Evolutionary conservation across 2,797 vertebrate genomes (phyloP).

Genomic region (Phylloscopus collybita): DNA sequence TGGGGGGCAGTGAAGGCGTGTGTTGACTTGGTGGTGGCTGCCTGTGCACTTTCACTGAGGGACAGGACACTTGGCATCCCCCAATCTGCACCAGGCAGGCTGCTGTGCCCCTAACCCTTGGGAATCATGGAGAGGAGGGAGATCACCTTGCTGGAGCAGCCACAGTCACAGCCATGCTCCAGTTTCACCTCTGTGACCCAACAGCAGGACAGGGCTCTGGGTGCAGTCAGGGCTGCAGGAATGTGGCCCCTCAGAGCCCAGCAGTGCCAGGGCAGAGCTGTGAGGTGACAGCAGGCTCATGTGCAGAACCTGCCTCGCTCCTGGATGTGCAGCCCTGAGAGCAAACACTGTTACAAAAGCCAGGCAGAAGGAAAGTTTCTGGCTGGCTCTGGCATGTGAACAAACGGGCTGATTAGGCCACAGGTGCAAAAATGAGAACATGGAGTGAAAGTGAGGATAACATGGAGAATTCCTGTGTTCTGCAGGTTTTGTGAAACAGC

Average conservation of each 20-base stretch:
- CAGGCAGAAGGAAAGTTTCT: neutral
- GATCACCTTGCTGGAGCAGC: neutral
- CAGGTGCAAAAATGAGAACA: slow-evolving; percentile 23
- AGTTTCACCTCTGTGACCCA: neutral
- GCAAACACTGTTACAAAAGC: slow-evolving; percentile 2
- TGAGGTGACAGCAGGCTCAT: neutral
- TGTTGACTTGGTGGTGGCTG: neutral
- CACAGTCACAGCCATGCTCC: neutral
- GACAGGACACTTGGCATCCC: neutral
- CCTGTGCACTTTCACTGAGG: neutral
- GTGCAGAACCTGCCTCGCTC: neutral
- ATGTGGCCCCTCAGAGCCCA: neutral
- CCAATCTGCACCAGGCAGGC: neutral
- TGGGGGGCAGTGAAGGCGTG: neutral
- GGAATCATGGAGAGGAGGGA: neutral
- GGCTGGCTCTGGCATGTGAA: slow-evolving; percentile 28
- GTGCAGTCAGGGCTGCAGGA: neutral
- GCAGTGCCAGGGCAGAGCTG: neutral
- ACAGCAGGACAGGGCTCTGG: accelerated
- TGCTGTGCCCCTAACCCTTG: neutral
- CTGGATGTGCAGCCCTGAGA: neutral
- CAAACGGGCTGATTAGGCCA: slow-evolving; percentile 43
- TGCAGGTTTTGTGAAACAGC: slow-evolving; percentile 5
- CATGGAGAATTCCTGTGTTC: neutral
- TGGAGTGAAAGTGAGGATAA: neutral